These are phyloP conservation scores for Ypsolopha scabrella DNA, from an alignment of 2,888 invertebrate species.

Conservation along the genomic window DNA sequence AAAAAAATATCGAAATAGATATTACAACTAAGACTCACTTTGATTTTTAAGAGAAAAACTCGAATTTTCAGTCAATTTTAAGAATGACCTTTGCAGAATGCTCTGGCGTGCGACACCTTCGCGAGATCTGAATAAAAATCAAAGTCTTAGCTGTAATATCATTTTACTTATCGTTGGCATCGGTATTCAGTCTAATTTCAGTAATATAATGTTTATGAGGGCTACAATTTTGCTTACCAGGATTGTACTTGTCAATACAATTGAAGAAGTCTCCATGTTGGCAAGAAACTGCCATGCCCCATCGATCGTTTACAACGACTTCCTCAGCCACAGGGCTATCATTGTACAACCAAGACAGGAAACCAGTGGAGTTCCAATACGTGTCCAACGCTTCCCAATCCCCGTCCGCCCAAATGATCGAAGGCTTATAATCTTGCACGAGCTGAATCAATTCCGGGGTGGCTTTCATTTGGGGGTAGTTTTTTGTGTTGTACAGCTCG, in stretches of 20 bases:
- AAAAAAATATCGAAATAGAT: too few species aligned
- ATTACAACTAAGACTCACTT: too few species aligned
- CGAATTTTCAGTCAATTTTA: too few species aligned
- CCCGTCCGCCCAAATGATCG: conserved; percentile 95
- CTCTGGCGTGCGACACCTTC: too few species aligned
- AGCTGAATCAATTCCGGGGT: conserved; percentile 86
- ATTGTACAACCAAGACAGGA: conserved; percentile 94
- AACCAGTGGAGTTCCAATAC: conserved; percentile 88
- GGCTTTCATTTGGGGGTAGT: conserved; percentile 79
- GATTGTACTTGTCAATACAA: conserved; percentile 86
- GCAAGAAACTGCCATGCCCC: conserved; percentile 86
- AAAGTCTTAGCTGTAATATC: too few species aligned
- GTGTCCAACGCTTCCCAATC: conserved; percentile 90
- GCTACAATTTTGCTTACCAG: conserved; percentile 56
- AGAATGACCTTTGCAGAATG: too few species aligned
- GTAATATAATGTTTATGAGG: too few species aligned
- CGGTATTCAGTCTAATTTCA: too few species aligned
- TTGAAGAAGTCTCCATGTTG: conserved; percentile 92
- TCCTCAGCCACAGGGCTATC: conserved; percentile 90
- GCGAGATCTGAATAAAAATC: too few species aligned
- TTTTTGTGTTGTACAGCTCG: conserved; percentile 71
- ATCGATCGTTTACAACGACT: conserved; percentile 94
- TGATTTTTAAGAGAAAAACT: too few species aligned
- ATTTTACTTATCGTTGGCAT: too few species aligned
- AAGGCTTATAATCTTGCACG: conserved; percentile 76